Conservation (phyloP, 64 coral and sea anemone species). For the Porites australiensis region DNA sequence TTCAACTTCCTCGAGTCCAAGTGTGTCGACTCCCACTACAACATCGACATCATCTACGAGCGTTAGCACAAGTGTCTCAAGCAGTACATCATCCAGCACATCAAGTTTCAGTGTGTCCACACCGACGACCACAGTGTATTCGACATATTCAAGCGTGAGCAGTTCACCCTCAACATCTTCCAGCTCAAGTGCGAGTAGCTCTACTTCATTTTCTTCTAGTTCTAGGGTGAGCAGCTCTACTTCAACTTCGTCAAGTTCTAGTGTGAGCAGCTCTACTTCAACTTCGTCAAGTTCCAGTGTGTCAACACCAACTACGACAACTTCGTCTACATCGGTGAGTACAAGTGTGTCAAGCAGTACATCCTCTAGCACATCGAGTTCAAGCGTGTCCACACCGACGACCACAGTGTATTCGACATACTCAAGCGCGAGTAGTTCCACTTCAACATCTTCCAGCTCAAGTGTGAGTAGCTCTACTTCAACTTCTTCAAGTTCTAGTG, state of each 20-base stretch:
- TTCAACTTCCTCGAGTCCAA: slow-evolving; percentile 2
- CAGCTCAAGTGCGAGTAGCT: background rate
- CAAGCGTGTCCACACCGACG: background rate
- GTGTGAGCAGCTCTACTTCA: background rate
- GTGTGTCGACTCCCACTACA: background rate
- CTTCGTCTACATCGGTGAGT: background rate
- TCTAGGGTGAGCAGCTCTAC: slow-evolving; percentile 22
- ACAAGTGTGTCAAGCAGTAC: background rate
- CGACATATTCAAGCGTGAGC: background rate
- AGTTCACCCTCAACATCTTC: background rate
- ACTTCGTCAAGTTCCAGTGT: background rate
- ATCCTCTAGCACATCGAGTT: too few species aligned
- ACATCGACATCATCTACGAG: background rate
- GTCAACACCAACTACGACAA: slow-evolving; percentile 40
- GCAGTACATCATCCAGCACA: background rate
- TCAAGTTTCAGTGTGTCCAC: background rate
- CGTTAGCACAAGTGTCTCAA: background rate
- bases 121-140: background rate
- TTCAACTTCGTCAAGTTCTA: slow-evolving; percentile 17
- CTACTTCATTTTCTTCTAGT: slow-evolving; percentile 4
- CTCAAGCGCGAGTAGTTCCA: too few species aligned
- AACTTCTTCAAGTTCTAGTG: background rate
- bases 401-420: background rate
- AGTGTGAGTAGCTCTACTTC: background rate
- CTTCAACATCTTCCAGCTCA: background rate